Conservation (phyloP, 2,797 vertebrate species). For the Trematomus bernacchii region DNA sequence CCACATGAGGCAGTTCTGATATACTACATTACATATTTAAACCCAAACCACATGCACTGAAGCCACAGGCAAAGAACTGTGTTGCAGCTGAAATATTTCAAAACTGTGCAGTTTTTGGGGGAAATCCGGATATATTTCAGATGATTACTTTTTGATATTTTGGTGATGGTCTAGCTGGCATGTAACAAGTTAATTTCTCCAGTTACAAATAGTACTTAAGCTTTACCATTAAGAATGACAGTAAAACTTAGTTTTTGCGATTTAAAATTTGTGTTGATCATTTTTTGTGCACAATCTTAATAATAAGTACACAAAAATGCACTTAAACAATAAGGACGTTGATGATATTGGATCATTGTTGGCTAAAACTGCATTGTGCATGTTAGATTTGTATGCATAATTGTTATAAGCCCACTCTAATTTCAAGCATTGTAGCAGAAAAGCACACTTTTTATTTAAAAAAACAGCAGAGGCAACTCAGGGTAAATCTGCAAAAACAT, state of each 20-base stretch:
- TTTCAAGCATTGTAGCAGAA: constrained; percentile 35
- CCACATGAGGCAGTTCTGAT: constrained; percentile 2
- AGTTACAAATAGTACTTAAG: not conserved
- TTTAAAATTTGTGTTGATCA: not conserved
- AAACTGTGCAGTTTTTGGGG: not conserved
- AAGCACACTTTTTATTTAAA: constrained; percentile 28
- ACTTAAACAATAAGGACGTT: not conserved
- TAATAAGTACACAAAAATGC: constrained; percentile 5
- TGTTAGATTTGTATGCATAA: constrained; percentile 9
- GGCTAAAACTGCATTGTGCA: constrained; percentile 11
- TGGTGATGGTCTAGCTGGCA: not conserved
- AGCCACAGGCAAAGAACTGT: not conserved
- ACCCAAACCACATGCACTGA: constrained; percentile 15
- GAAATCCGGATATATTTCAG: not conserved
- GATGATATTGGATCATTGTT: not conserved
- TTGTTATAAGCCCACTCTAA: constrained; percentile 7
- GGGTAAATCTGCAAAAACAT: constrained; percentile 47
- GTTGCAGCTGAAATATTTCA: constrained; percentile 11
- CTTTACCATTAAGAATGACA: not conserved
- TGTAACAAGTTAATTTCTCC: not conserved
- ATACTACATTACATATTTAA: not conserved
- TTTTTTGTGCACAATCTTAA: constrained; percentile 3
- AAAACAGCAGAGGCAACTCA: constrained; percentile 28
- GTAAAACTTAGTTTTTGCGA: not conserved
- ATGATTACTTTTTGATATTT: not conserved